phyloP scores from a whole-genome alignment of 2,888 invertebrate genomes.

The Polietes domitor region DNA sequence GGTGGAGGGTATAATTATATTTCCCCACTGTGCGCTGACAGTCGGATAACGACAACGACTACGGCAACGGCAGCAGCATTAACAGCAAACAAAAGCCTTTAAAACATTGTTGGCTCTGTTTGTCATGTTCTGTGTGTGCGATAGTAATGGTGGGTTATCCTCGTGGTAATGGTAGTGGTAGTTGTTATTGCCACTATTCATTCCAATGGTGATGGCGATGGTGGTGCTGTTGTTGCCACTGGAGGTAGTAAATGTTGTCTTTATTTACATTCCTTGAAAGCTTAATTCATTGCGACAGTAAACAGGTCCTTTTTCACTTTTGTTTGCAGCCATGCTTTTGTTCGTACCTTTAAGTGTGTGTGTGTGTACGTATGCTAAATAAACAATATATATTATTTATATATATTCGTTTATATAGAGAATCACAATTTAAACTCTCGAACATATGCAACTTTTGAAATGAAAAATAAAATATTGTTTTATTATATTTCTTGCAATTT shows the following conservation, averaged over 20 bases:
- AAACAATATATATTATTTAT: too few species aligned
- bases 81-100: conserved; percentile 46
- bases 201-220: background rate
- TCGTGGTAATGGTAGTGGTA: conserved; percentile 17
- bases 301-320: conserved; percentile 43
- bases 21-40: background rate
- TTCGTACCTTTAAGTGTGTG: background rate
- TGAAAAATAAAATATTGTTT: too few species aligned
- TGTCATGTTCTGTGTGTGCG: conserved; percentile 7
- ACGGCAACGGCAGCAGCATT: conserved; percentile 9
- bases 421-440: conserved; percentile 7
- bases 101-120: conserved; percentile 23
- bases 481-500: too few species aligned
- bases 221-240: conserved; percentile 3
- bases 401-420: background rate
- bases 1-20: too few species aligned
- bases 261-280: conserved; percentile 52
- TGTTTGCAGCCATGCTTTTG: conserved; percentile 18
- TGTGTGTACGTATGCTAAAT: background rate
- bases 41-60: conserved; percentile 19
- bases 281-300: conserved; percentile 60
- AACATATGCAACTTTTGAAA: background rate
- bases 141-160: background rate
- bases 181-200: background rate
- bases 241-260: conserved; percentile 15